Evolutionary conservation across 2,888 invertebrate genomes (phyloP).

Genomic region (Phengaris arion): DNA sequence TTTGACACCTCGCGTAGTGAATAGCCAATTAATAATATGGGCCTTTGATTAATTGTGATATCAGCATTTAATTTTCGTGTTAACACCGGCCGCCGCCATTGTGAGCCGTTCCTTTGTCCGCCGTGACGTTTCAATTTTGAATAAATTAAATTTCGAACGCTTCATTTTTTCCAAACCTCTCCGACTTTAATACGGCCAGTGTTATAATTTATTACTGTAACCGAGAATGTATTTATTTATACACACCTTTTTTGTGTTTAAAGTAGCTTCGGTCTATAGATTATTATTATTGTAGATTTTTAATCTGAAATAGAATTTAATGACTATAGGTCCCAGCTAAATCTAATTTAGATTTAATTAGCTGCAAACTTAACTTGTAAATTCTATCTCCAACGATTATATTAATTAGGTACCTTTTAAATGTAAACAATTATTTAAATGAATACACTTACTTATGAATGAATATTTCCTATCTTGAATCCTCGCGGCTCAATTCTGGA

Average conservation of each 20-base stretch:
- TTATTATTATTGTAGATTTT: constrained; percentile 26
- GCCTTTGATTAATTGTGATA: constrained; percentile 79
- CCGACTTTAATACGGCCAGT: constrained; percentile 61
- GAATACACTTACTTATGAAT: too few species aligned
- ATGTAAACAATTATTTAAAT: too few species aligned
- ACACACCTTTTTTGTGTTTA: constrained; percentile 47
- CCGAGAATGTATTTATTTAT: constrained; percentile 61
- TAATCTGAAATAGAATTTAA: constrained; percentile 1
- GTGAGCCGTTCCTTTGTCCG: constrained; percentile 70
- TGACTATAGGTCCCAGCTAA: background rate
- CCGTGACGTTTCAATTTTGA: constrained; percentile 80
- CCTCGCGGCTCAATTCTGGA: too few species aligned
- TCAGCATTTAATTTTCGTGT: constrained; percentile 80
- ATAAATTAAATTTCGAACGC: constrained; percentile 80
- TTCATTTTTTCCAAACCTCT: constrained; percentile 71
- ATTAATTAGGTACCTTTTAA: too few species aligned
- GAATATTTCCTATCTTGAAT: too few species aligned
- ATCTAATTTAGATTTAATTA: constrained; percentile 11
- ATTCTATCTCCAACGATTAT: background rate
- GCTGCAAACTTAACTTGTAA: background rate
- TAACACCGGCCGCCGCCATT: constrained; percentile 73
- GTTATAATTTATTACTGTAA: constrained; percentile 72
- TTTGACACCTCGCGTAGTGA: constrained; percentile 78
- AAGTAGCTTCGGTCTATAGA: constrained; percentile 32
- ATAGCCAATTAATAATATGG: constrained; percentile 80